Base-by-base conservation (phyloP, 1,140 invertebrate genomes). In the Liolophura sinensis region DNA sequence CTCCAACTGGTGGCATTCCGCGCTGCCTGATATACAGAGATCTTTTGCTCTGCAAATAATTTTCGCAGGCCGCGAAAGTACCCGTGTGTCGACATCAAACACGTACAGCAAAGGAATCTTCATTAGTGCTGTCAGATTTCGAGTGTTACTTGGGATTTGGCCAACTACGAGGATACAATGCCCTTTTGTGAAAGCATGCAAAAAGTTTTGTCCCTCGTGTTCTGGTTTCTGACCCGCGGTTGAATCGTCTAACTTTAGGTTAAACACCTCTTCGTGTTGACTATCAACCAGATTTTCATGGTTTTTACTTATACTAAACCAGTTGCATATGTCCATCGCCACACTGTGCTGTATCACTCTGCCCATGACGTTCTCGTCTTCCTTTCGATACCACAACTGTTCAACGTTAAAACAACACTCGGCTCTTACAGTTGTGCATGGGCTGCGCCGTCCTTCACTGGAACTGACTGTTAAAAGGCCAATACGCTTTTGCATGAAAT, bases 1-100 rank as follows among this genome's bases (percentile, higher is more conserved):
- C 60, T 20, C 59, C 51, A 0, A 50, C 48, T 62, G 68, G 54
- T 1, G 61, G 54, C 20, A 67, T 65, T 27, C 49, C 66, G 71
- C 73, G 74, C 20, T 64, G 69, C 14, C 55, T 64, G 11, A 77
- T 65, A 64, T 62, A 55, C 12, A 75, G 58, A 52, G 66, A 65
- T 7, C 71, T 48, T 22, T n/a, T 61, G 22, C 60, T 68, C 60
- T 62, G 59, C 25, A 73, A 55, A 6, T 54, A 20, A 47, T 70
- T 57, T 60, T 77, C 73, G 27, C 71, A 51, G 14, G 59, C 64
- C 48, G 55, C 56, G 1, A 74, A 56, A 18, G 73, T 51, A 12
- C 75, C 75, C 1, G 55, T 57, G 16, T 24, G 55, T 77, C 75
- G 63, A 77, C 69, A 52, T 77, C 73, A 58, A 68, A 75, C 7